Conservation (phyloP, 2,113 vertebrate species). For the Cephalopholis sonnerati region DNA sequence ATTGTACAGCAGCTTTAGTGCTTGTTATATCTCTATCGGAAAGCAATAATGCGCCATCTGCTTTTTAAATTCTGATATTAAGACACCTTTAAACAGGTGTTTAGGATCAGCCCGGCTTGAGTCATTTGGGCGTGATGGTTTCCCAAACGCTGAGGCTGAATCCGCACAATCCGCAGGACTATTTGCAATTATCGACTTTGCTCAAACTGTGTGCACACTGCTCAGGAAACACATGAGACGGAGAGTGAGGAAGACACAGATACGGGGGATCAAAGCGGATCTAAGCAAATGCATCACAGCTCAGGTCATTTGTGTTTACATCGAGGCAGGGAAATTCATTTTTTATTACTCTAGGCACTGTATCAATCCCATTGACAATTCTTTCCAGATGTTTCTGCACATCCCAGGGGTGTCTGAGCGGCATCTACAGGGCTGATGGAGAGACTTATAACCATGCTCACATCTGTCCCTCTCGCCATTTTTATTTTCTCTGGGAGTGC, state of each 20-base stretch:
- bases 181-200: conserved; percentile 47
- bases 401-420: conserved; percentile 78
- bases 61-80: conserved; percentile 42
- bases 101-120: conserved; percentile 25
- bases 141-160: neutral
- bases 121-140: conserved; percentile 11
- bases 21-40: conserved; percentile 63
- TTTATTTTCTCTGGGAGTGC: conserved; percentile 50
- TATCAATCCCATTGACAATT: conserved; percentile 80
- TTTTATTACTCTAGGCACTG: conserved; percentile 80
- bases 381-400: conserved; percentile 83
- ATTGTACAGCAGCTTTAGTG: conserved; percentile 53
- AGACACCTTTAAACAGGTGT: conserved; percentile 57
- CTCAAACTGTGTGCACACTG: conserved; percentile 30
- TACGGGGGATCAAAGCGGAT: conserved; percentile 63
- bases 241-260: conserved; percentile 34
- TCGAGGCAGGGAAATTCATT: conserved; percentile 78
- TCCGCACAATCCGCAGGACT: conserved; percentile 3
- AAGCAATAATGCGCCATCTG: conserved; percentile 54
- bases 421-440: conserved; percentile 67
- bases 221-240: conserved; percentile 29
- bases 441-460: conserved; percentile 73
- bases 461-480: conserved; percentile 82
- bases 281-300: conserved; percentile 64
- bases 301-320: conserved; percentile 79